Conservation (phyloP, 2,797 vertebrate species). For the Paramormyrops hopkinsi region DNA sequence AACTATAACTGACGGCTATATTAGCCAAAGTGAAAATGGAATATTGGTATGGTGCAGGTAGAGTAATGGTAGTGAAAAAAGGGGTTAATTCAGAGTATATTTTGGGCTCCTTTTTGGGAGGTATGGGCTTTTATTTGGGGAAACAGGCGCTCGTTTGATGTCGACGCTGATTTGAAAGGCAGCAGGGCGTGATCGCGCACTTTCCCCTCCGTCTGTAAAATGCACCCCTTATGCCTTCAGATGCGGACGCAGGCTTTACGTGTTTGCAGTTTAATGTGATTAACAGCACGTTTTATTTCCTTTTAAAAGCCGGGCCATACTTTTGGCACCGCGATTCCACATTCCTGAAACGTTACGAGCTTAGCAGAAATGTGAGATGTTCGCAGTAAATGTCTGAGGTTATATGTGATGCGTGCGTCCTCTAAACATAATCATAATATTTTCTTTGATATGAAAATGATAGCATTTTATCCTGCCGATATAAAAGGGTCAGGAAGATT, state of each 20-base stretch:
- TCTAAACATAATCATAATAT: slow-evolving; percentile 31
- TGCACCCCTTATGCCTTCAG: slow-evolving; percentile 17
- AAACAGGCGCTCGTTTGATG: neutral
- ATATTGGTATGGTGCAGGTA: neutral
- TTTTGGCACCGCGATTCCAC: slow-evolving; percentile 38
- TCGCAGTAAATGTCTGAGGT: slow-evolving; percentile 51
- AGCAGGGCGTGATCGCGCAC: neutral
- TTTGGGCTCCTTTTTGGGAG: neutral
- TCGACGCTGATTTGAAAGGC: neutral
- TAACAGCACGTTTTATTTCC: slow-evolving; percentile 55
- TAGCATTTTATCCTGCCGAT: neutral
- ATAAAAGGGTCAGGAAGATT: slow-evolving; percentile 4
- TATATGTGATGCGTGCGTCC: slow-evolving; percentile 39
- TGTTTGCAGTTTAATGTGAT: slow-evolving; percentile 48
- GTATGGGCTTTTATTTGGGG: neutral
- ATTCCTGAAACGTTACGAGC: slow-evolving; percentile 34
- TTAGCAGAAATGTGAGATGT: slow-evolving; percentile 45
- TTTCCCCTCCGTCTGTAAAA: neutral
- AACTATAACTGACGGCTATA: neutral
- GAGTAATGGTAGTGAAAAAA: neutral
- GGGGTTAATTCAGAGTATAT: neutral
- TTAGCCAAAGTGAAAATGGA: neutral
- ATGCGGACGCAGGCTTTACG: slow-evolving; percentile 40
- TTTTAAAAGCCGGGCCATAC: slow-evolving; percentile 51
- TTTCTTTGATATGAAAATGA: slow-evolving; percentile 18